Base-by-base conservation (phyloP, 2,797 vertebrate genomes). In the Falco berigora region DNA sequence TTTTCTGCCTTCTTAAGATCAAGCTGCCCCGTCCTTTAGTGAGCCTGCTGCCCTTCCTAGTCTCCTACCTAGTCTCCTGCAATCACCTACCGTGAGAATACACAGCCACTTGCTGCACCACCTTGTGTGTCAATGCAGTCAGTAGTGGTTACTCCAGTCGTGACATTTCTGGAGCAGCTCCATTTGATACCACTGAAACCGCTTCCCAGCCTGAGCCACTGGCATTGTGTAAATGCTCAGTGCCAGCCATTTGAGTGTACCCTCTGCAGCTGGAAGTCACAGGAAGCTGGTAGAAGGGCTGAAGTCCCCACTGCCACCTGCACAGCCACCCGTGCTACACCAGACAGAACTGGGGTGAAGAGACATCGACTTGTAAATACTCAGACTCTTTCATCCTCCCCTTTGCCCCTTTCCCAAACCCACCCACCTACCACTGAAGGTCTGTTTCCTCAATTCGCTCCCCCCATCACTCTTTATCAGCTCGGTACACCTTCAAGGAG, bases 311-410 rank as follows among this genome's bases (percentile, higher is more conserved):
- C 6, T 49, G 40, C 15, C 44, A 22, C 72, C 49, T 44, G 47
- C 55, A 53, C 12, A 49, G 62, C 63, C 25, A 14, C 55, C 55
- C 27, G 14, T 13, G 34, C 52, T 63, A 27, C 25, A 25, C n/a
- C 40, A 62, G 32, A 23, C 36, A 94, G 4, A 53, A 46, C 0
- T 62, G 1, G 3, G 30, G 11, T 1, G 10, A 73, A 69, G 44
- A 49, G 32, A 16, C 32, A 34, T 34, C 3, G 1, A 46, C 34
- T 61, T 72, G 30, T 27, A 75, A 86, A 66, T 17, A 32, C 5
- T 7, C 0, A 0, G 23, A 28, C 25, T 52, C 32, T 62, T 75
- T 80, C 73, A 52, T 3, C 10, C 20, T 63, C 17, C 23, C 12
- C 23, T 77, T 77, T 4, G 16, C 24, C 22, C 24, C 23, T 50